A percentile compares a stretch with the other conserved stretches of the same genome.
Evolutionary conservation across 1,140 invertebrate genomes (phyloP).

Genomic region (Paralvinella palmiformis): DNA sequence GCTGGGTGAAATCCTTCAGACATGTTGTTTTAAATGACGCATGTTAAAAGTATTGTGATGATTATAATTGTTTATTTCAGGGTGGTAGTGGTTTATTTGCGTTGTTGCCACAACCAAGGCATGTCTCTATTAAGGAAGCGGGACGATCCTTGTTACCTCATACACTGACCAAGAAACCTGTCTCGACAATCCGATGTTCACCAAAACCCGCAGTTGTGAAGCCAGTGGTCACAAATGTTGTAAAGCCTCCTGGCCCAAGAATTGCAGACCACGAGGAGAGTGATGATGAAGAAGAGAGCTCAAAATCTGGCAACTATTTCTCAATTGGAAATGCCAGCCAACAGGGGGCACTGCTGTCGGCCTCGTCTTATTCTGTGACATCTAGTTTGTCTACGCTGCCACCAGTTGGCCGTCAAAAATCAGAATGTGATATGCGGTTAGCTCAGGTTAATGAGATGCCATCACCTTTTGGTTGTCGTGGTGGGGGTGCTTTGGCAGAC

Average conservation of each 20-base stretch:
- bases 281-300: background rate
- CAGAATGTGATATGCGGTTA: too few species aligned
- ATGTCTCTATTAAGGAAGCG: background rate
- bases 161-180: slow-evolving; percentile 1
- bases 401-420: too few species aligned
- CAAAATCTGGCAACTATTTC: background rate
- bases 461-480: too few species aligned
- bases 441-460: too few species aligned
- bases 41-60: background rate
- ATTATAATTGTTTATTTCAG: background rate
- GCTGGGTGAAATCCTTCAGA: too few species aligned
- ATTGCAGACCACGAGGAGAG: background rate
- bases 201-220: background rate
- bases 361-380: too few species aligned
- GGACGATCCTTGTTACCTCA: background rate
- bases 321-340: background rate
- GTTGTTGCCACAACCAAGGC: background rate
- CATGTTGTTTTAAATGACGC: too few species aligned
- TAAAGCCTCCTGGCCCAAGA: background rate
- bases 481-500: too few species aligned
- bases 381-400: too few species aligned
- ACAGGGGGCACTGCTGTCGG: too few species aligned
- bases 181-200: background rate
- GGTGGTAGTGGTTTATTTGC: background rate
- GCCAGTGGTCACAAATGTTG: background rate